Base-by-base conservation (phyloP, 2,888 invertebrate genomes). In the Xiphydria camelus region DNA sequence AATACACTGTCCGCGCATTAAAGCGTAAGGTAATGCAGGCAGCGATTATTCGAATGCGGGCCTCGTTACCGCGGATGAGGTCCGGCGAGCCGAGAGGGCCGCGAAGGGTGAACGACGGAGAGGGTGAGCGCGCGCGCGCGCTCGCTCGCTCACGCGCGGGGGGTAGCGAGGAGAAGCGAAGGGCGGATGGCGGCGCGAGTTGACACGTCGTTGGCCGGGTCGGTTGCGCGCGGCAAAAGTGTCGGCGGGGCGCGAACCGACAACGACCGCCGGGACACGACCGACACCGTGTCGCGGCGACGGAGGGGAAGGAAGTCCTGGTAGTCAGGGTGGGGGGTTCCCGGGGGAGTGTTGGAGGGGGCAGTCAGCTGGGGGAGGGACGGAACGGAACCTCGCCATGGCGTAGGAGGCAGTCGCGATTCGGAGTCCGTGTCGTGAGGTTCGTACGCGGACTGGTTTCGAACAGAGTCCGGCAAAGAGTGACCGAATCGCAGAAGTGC, bases 191-290 rank as follows among this genome's bases (percentile, higher is more conserved):
- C 40, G 66, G 32, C 53, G 57, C 59, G 53, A 59, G 65, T 67
- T 66, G 68, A 64, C 65, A 67, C 66, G 63, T 68, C 65, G 68
- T 68, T 68, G 64, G 59, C 62, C 60, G 54, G 64, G 66, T 64
- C 63, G 66, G 57, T 57, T 58, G 64, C 59, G 61, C 62, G 55
- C 57, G 56, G 61, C 57, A 68, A 66, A 68, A 67, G 67, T 67
- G 68, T 67, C 64, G 61, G 64, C 56, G 55, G 57, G 62, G 65
- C 60, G 67, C 61, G 66, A 64, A 66, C 66, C 64, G 58, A 68
- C 68, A 66, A 66, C 66, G 68, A 66, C 67, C 59, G 59, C 55
- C 55, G 51, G 55, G 55, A 58, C 58, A 55, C 59, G 55, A 12
- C 12, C 29, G 29, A 57, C 65, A 65, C 65, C 59, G 65, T 65